Evolutionary conservation across 2,888 invertebrate genomes (phyloP).

Genomic region (Rhamnusium bicolor): DNA sequence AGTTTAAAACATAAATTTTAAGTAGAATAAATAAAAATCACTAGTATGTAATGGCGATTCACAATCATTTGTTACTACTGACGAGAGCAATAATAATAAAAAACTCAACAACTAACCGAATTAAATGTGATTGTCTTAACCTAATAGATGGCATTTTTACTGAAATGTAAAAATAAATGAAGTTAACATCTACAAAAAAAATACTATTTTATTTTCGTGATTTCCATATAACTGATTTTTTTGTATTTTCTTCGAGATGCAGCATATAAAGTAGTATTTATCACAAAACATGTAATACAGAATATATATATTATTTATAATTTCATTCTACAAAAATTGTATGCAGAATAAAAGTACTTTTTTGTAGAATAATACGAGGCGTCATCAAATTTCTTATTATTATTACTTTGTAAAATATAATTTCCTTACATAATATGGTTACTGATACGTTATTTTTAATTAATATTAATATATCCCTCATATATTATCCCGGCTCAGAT

Average conservation of each 20-base stretch:
- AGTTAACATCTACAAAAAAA: neutral
- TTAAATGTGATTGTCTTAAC: neutral
- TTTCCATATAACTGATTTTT: neutral
- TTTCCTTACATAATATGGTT: slow-evolving; percentile 33
- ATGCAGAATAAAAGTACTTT: neutral
- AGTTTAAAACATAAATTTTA: neutral
- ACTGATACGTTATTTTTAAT: slow-evolving; percentile 37
- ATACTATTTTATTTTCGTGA: neutral
- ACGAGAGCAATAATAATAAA: slow-evolving; percentile 15
- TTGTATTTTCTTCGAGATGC: no score
- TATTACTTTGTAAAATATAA: slow-evolving; percentile 9
- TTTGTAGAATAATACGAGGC: neutral
- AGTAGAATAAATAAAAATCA: slow-evolving; percentile 2
- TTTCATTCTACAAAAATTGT: no score
- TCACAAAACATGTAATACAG: no score
- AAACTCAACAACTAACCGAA: neutral
- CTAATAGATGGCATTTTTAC: neutral
- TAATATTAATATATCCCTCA: slow-evolving; percentile 34
- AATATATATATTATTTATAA: no score
- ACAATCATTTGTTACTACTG: slow-evolving; percentile 20
- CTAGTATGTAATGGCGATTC: slow-evolving; percentile 1
- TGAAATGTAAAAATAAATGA: neutral
- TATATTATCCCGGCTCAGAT: slow-evolving; percentile 45
- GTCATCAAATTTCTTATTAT: slow-evolving; percentile 21
- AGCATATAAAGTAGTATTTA: no score